phyloP scores from a whole-genome alignment of 2,888 invertebrate genomes.

The Tribolium freemani region DNA sequence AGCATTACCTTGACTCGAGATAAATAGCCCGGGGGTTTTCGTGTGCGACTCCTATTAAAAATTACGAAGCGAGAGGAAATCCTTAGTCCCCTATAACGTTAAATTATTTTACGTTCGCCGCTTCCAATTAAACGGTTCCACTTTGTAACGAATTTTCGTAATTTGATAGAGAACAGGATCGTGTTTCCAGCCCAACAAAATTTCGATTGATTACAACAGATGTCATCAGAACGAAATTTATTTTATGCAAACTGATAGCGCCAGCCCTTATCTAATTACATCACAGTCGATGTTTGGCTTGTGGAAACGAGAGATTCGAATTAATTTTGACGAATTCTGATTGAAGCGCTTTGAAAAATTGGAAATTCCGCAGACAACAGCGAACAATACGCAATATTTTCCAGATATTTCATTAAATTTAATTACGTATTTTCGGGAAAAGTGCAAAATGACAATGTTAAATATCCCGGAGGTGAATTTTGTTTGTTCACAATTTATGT shows the following conservation, averaged over 20 bases:
- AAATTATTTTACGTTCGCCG: slow-evolving; percentile 3
- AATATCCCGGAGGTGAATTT: too few species aligned
- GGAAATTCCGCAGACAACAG: not conserved
- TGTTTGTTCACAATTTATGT: too few species aligned
- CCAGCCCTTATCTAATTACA: not conserved
- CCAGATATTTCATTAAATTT: too few species aligned
- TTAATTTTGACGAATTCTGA: slow-evolving; percentile 2
- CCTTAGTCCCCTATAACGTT: not conserved
- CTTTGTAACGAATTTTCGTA: slow-evolving; percentile 1
- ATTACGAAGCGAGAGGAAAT: slow-evolving; percentile 9
- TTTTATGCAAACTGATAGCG: not conserved
- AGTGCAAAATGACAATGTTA: too few species aligned
- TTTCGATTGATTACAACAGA: not conserved
- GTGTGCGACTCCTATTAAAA: slow-evolving; percentile 19
- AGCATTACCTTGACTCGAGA: slow-evolving; percentile 29
- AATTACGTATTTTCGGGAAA: too few species aligned
- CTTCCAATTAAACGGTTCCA: slow-evolving; percentile 9
- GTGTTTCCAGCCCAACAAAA: not conserved
- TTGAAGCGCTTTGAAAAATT: not conserved
- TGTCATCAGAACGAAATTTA: not conserved
- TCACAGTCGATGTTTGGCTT: not conserved
- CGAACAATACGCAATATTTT: not conserved
- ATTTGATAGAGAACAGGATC: slow-evolving; percentile 1
- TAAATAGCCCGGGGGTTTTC: slow-evolving; percentile 20
- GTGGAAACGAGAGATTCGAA: not conserved